A percentile compares a stretch with the other conserved stretches of the same genome.
Conservation (phyloP, 2,113 vertebrate genomes). For the Oncorhynchus masou region DNA sequence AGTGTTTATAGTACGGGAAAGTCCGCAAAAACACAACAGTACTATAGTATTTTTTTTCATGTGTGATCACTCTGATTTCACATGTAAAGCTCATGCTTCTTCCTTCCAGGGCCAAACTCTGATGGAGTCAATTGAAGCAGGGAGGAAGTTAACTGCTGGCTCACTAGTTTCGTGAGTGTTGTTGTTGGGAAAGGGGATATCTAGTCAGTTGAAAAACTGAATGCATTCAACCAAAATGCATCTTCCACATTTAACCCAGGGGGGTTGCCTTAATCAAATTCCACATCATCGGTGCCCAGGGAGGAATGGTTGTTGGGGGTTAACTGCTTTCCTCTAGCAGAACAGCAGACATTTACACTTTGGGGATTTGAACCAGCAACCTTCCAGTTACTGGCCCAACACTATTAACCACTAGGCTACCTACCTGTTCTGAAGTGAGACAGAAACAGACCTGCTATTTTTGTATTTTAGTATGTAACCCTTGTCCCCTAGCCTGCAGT, state of each 20-base stretch:
- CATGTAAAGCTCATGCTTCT: constrained; percentile 51
- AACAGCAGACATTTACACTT: no score
- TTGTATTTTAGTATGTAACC: constrained; percentile 15
- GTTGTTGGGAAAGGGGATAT: constrained; percentile 25
- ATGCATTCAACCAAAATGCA: no score
- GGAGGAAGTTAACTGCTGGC: constrained; percentile 66
- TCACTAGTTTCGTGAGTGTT: constrained; percentile 54
- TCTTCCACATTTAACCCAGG: neutral
- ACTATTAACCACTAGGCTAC: constrained; percentile 10
- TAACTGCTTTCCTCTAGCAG: no score
- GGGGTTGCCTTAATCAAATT: no score
- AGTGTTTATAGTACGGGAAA: no score
- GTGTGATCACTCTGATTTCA: constrained; percentile 29
- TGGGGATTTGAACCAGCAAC: no score
- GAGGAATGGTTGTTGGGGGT: no score
- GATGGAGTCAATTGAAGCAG: constrained; percentile 60
- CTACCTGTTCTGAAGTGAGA: constrained; percentile 2
- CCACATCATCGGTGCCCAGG: no score
- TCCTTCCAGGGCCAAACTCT: constrained; percentile 39
- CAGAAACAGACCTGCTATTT: neutral
- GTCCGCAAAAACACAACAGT: no score
- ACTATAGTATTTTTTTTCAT: no score
- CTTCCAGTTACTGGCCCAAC: neutral
- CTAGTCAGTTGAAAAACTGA: no score
- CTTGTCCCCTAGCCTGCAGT: constrained; percentile 2